These are phyloP conservation scores for Melangyna quadrimaculata DNA, from an alignment of 2,888 invertebrate genomes.

Conservation along the genomic window DNA sequence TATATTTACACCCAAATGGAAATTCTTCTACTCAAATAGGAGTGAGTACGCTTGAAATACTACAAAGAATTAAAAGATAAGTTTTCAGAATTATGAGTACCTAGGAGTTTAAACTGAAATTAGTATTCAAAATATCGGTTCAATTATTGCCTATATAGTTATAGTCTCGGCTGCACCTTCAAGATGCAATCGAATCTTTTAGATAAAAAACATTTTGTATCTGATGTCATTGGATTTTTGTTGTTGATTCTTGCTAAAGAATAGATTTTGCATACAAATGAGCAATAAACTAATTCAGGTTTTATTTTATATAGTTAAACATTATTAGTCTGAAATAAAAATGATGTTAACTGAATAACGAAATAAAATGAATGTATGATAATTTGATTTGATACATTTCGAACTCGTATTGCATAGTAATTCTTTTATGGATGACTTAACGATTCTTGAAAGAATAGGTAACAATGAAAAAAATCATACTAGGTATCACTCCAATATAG, in stretches of 20 bases:
- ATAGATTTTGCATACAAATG: background rate
- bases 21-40: background rate
- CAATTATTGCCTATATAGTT: background rate
- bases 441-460: no score
- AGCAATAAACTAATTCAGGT: background rate
- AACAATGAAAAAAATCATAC: no score
- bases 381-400: background rate
- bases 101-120: conserved; percentile 24
- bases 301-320: background rate
- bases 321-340: background rate
- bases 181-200: background rate
- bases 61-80: background rate
- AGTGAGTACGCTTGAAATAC: background rate
- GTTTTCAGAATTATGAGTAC: background rate
- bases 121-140: conserved; percentile 8
- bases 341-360: background rate
- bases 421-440: background rate
- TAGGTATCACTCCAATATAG: no score
- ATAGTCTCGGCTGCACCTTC: background rate
- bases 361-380: background rate
- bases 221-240: background rate
- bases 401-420: background rate
- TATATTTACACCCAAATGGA: background rate
- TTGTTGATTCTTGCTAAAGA: background rate
- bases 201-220: background rate